Evolutionary conservation across 2,113 vertebrate genomes (phyloP), one percentile per base, ranked within the genome.

Genomic region (Engystomops pustulosus): DNA sequence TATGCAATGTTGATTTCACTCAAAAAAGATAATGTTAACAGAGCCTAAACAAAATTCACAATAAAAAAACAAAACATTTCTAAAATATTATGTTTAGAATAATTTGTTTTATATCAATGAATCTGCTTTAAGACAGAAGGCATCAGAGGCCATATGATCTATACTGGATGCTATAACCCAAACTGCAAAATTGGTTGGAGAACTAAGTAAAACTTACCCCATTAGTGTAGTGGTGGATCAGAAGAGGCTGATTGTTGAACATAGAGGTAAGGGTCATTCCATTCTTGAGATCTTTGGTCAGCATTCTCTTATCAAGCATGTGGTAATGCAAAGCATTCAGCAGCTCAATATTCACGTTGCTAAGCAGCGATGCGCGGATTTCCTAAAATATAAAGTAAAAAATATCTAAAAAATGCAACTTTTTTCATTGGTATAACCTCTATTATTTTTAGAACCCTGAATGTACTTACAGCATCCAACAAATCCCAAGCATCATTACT

Each of bases 231-330:
- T 99, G 98, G 88, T 99, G 97, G 87, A 99, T 96, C 38, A 92
- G 87, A 72, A 99, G 93, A 11, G 90, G 92, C 69, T 97, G 94
- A 69, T 94, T 92, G 62, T 96, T 94, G 87, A 98, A 97, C 98
- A 99, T 98, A 1, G 98, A 98, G 27, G 88, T 89, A 60, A 97
- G 30, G 4, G 88, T 91, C 91, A 97, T 88, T 85, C 97, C 97
- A 78, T 99, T 95, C 90, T 92, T 97, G 62, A 99, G 90, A 89
- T 99, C 98, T 93, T 99, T 99, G 75, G 98, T 99, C 84, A 99
- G 65, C 89, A 96, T 89, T 23, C 98, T 96, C 74, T 94, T 96
- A 89, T 98, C 95, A 83, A 93, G 88, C 98, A 99, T 99, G 87
- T 99, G 98, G 86, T 96, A 97, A 80, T 96, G 98, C 58, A 99